A percentile compares a stretch with the other conserved stretches of the same genome.
Conservation (phyloP, 2,888 invertebrate genomes). For the Epistrophe eligans region DNA sequence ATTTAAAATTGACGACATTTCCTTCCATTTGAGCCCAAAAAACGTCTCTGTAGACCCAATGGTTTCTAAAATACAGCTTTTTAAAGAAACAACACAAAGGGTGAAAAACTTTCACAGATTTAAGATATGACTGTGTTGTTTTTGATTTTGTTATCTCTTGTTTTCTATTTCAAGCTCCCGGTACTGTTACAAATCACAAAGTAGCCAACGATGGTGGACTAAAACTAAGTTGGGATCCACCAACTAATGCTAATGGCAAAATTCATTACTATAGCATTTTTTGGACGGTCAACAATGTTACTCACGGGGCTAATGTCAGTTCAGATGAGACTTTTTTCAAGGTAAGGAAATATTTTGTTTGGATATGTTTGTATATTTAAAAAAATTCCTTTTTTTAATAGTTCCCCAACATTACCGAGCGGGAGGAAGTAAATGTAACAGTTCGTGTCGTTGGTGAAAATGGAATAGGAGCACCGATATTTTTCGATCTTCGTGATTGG, state of each 20-base stretch:
- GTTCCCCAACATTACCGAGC: conserved; percentile 83
- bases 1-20: too few species aligned
- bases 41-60: too few species aligned
- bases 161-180: conserved; percentile 80
- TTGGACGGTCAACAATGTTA: conserved; percentile 82
- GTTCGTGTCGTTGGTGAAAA: conserved; percentile 83
- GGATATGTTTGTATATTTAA: background rate
- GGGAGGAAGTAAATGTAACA: conserved; percentile 82
- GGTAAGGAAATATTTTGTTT: conserved; percentile 58
- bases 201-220: conserved; percentile 81
- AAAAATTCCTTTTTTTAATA: conserved; percentile 60
- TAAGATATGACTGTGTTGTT: too few species aligned
- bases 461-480: conserved; percentile 83
- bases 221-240: conserved; percentile 82
- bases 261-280: conserved; percentile 82
- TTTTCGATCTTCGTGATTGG: conserved; percentile 80
- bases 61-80: too few species aligned
- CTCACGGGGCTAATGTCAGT: conserved; percentile 81
- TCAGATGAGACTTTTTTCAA: conserved; percentile 78
- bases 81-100: too few species aligned
- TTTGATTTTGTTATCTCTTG: background rate
- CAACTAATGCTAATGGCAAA: conserved; percentile 82
- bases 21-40: too few species aligned
- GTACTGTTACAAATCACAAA: conserved; percentile 82
- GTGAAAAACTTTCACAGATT: too few species aligned